Evolutionary conservation across 2,113 vertebrate species (phyloP).

Genomic region (Megaceryle maxima): DNA sequence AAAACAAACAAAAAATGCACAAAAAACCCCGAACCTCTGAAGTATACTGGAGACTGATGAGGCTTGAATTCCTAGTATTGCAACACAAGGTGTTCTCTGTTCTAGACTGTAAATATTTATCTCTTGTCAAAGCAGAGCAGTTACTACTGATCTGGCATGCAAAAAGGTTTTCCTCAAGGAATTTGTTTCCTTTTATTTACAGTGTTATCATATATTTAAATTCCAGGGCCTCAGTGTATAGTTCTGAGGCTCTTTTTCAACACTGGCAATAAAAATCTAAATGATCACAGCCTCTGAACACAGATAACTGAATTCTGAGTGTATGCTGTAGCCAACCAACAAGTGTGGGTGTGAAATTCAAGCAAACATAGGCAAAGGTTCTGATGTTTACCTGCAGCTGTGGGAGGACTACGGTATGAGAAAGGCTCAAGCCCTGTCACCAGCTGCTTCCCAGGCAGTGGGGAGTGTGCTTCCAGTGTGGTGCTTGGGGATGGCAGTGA

Average conservation of each 20-base stretch:
- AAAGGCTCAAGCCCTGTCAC: accelerated
- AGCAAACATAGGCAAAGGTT: background rate
- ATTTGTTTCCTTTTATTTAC: constrained; percentile 63
- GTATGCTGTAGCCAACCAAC: background rate
- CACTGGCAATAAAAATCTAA: background rate
- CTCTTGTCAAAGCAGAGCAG: constrained; percentile 56
- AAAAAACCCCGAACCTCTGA: background rate
- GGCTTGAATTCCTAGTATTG: constrained; percentile 23
- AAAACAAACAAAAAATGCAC: too few species aligned
- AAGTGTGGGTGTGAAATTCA: background rate
- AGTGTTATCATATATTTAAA: constrained; percentile 38
- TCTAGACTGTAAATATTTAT: constrained; percentile 66
- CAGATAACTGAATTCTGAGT: background rate
- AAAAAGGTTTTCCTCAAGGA: constrained; percentile 51
- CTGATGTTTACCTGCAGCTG: background rate
- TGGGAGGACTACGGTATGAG: background rate
- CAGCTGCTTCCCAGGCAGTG: background rate
- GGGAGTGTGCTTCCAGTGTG: background rate
- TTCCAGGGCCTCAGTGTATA: constrained; percentile 39
- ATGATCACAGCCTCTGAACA: background rate
- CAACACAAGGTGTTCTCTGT: constrained; percentile 68
- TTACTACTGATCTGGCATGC: constrained; percentile 57
- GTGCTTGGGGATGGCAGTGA: background rate
- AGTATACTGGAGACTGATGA: constrained; percentile 7
- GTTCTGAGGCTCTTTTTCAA: constrained; percentile 13